Evolutionary conservation across 2,797 vertebrate species (phyloP).

Genomic region (Xerus rutilus): DNA sequence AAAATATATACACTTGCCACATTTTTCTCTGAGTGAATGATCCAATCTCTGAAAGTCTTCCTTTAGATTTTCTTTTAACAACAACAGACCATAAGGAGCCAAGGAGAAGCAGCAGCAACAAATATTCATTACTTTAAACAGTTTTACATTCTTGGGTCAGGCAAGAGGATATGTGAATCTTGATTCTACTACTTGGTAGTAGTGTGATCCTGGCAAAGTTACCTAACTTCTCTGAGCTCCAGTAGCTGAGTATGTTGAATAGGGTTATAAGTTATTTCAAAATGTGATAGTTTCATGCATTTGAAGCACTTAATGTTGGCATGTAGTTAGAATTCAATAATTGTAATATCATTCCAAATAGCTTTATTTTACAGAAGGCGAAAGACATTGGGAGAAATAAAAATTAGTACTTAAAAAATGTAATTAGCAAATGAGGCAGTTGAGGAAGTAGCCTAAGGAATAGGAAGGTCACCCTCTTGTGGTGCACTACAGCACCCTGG

Average conservation of each 20-base stretch:
- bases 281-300: neutral
- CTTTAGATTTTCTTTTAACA: constrained; percentile 6
- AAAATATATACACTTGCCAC: neutral
- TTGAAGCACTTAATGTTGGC: neutral
- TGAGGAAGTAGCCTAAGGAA: neutral
- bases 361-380: neutral
- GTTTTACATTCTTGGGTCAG: neutral
- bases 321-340: neutral
- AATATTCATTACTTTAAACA: constrained; percentile 15
- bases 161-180: neutral
- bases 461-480: no score
- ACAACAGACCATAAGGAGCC: neutral
- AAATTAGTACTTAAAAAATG: neutral
- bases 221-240: neutral
- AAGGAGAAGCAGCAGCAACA: neutral
- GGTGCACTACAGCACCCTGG: fast-evolving
- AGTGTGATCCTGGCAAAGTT: neutral
- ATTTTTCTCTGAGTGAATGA: neutral
- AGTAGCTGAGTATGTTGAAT: neutral
- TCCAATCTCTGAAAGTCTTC: neutral
- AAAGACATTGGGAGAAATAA: neutral
- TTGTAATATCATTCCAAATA: neutral
- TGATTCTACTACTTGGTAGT: neutral
- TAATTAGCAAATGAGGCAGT: neutral
- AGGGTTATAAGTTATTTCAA: neutral